Evolutionary conservation across 2,113 vertebrate species (phyloP), one percentile per base, ranked within the genome.

Genomic region (Ophthalmolycus amberensis): DNA sequence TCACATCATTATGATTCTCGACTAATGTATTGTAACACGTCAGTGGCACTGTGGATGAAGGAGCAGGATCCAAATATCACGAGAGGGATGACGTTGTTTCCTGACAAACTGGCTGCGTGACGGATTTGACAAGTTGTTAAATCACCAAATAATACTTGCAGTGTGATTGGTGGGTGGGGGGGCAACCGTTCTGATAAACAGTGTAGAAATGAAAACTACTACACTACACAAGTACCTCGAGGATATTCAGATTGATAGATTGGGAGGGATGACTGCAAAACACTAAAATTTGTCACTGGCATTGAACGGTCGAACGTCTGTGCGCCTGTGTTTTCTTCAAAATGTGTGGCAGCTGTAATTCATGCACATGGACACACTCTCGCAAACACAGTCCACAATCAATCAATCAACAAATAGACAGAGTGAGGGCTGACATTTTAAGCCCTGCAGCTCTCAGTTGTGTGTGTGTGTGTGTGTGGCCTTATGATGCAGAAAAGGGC

Each of bases 341-440:
- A 58, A 60, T 67, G 20, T 79, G 48, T 52, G 64, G 74, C 68
- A 75, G 67, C 79, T 64, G 75, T 80, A 58, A 77, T 70, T 76
- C 25, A 62, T 38, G n/a, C 1, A 27, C 29, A 82, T 22, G 22
- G 37, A 79, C 29, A 38, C 32, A 27, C 25, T 60, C 15, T 27
- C 27, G 42, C 60, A 69, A 16, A 64, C 18, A 22, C 1, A 66
- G 68, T 58, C 66, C 63, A 50, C 56, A 27, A 90, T 91, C 90
- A 90, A 90, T 93, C 83, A 90, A 60, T 60, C 87, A 85, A 86
- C 90, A 87, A 87, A 89, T 81, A 85, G 75, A 84, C 85, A 90
- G 75, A 89, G 81, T 54, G 86, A 87, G 76, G 71, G 75, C 83
- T 90, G 91, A 92, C 87, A 91, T 91, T 93, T 92, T 89, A 83